Conservation (phyloP, 2,113 vertebrate species). For the Oceanites oceanicus region DNA sequence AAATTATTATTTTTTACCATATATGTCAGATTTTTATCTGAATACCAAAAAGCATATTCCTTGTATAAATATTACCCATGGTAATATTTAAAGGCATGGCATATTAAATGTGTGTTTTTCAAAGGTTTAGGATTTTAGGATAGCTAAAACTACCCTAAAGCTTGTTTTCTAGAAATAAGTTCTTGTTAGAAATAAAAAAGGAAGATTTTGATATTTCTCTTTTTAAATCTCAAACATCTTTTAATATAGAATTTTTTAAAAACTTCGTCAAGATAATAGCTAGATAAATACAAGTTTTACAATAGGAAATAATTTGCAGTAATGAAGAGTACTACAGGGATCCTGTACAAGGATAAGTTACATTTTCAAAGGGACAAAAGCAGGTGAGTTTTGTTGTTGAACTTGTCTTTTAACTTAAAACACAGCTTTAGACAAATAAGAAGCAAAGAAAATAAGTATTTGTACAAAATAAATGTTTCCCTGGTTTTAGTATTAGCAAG, state of each 20-base stretch:
- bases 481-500: neutral
- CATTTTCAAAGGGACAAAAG: neutral
- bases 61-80: neutral
- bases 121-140: neutral
- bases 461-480: neutral
- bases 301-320: neutral
- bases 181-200: neutral
- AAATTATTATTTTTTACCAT: rapidly evolving
- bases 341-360: neutral
- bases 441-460: neutral
- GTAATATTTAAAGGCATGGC: neutral
- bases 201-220: neutral
- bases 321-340: neutral
- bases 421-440: neutral
- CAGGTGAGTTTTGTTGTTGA: neutral
- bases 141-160: neutral
- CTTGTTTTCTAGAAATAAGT: neutral
- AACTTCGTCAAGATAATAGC: neutral
- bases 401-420: neutral
- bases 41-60: neutral
- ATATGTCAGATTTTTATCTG: neutral
- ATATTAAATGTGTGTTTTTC: neutral
- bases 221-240: neutral
- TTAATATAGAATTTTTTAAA: neutral
- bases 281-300: neutral